phyloP scores from a whole-genome alignment of 2,797 vertebrate genomes.

The Petrocephalus sullivani region DNA sequence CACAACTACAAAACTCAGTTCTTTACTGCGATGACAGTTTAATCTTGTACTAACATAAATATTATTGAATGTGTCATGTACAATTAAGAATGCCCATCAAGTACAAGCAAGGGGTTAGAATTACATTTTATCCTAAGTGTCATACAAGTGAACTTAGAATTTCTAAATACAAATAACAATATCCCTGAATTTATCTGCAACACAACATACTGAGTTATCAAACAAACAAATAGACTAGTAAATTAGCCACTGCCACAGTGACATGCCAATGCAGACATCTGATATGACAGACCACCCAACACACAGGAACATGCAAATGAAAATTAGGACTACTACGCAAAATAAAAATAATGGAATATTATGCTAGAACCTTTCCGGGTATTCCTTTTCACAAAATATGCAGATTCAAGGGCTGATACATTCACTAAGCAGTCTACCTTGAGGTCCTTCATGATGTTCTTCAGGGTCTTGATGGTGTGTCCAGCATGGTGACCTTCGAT shows the following conservation, averaged over 20 bases:
- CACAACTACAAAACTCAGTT: not conserved
- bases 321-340: not conserved
- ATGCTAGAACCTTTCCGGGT: not conserved
- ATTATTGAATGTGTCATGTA: too few species aligned
- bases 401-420: not conserved
- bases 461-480: slow-evolving; percentile 64
- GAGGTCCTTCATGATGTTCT: slow-evolving; percentile 60
- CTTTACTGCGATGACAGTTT: not conserved
- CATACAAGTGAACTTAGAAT: not conserved
- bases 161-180: not conserved
- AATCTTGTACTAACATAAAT: not conserved
- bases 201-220: not conserved
- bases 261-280: not conserved
- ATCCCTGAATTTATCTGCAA: not conserved
- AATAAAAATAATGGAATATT: not conserved
- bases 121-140: too few species aligned
- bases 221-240: not conserved
- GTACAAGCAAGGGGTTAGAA: too few species aligned
- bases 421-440: slow-evolving; percentile 46
- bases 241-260: not conserved
- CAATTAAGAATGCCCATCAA: too few species aligned
- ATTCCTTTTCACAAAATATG: not conserved
- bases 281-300: not conserved
- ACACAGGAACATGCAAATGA: not conserved
- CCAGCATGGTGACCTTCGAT: slow-evolving; percentile 58